Evolutionary conservation across 2,888 invertebrate genomes (phyloP).

Genomic region (Cephus pygmeus): DNA sequence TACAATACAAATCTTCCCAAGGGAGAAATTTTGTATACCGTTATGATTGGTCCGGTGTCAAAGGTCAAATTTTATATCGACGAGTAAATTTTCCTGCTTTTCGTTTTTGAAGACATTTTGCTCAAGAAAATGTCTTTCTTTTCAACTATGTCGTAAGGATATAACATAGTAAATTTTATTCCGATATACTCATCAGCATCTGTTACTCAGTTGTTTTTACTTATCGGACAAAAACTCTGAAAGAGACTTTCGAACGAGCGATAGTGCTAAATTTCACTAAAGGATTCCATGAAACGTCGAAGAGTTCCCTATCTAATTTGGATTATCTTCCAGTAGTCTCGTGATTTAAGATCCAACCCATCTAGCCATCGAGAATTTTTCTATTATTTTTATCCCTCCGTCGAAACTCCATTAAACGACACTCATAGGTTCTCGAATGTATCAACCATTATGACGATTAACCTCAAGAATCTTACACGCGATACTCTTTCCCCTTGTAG

Average conservation of each 20-base stretch:
- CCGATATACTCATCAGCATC: neutral
- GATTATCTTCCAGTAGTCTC: neutral
- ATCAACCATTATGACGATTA: no score
- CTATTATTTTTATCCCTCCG: neutral
- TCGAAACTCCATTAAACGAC: neutral
- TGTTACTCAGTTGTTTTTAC: neutral
- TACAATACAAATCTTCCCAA: neutral
- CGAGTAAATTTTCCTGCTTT: neutral
- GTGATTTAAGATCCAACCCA: neutral
- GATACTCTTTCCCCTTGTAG: neutral
- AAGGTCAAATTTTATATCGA: neutral
- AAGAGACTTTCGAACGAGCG: neutral
- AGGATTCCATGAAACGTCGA: neutral
- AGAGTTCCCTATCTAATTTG: neutral
- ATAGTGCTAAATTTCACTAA: neutral
- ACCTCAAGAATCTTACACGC: no score
- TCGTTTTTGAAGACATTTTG: neutral
- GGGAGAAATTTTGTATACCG: neutral
- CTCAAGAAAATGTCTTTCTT: neutral
- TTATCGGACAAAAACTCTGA: neutral
- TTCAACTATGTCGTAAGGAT: neutral
- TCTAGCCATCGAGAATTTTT: neutral
- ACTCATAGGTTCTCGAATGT: neutral
- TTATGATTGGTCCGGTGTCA: neutral
- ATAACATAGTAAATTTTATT: neutral